Evolutionary conservation across 2,888 invertebrate genomes (phyloP).

Genomic region (Octodonta nipae): DNA sequence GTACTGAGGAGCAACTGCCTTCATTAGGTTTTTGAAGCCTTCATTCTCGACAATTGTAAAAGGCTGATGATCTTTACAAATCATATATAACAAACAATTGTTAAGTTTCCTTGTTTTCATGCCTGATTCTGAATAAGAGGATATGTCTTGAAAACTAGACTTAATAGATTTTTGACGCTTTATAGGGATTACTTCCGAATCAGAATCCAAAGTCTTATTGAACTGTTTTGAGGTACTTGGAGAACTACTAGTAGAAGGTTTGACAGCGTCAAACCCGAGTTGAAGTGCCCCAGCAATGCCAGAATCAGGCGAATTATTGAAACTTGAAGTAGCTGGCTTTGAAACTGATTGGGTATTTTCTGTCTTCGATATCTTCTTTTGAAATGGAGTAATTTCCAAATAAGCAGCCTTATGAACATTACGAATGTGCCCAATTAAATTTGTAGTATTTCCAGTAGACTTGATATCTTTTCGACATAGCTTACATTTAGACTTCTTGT

Average conservation of each 20-base stretch:
- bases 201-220: no score
- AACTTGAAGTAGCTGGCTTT: neutral
- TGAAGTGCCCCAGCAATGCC: neutral
- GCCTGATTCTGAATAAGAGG: neutral
- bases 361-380: neutral
- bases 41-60: neutral
- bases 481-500: neutral
- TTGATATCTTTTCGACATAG: neutral
- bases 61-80: neutral
- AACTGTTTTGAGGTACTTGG: no score
- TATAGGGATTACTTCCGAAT: no score
- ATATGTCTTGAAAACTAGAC: neutral
- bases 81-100: neutral
- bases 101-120: neutral
- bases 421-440: neutral
- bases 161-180: neutral
- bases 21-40: neutral
- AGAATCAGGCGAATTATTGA: neutral
- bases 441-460: neutral
- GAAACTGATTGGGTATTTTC: neutral
- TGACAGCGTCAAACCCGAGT: no score
- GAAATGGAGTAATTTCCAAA: neutral
- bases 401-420: neutral
- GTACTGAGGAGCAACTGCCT: neutral
- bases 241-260: no score